These are phyloP conservation scores for Bombus polaris DNA, from an alignment of 1,140 invertebrate species.

Conservation along the genomic window DNA sequence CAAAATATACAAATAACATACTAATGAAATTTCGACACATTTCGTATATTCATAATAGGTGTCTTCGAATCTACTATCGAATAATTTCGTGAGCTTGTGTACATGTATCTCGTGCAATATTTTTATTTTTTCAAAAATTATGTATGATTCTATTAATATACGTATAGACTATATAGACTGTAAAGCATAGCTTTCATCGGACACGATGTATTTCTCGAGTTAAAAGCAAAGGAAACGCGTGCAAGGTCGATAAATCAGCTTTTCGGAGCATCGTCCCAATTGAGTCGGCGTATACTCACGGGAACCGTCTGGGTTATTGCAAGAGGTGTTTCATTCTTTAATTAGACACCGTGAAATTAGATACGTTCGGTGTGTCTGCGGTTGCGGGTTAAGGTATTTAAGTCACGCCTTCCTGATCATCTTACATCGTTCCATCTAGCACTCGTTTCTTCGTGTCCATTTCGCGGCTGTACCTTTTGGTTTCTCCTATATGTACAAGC, in stretches of 20 bases:
- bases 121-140: too few relatives aligned
- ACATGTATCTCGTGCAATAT: too few relatives aligned
- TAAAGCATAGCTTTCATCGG: background rate
- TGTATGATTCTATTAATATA: too few relatives aligned
- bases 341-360: conserved; percentile 46
- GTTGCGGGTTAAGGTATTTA: conserved; percentile 5
- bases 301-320: background rate
- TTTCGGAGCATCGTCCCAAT: background rate
- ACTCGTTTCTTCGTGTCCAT: background rate
- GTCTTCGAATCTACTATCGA: too few relatives aligned
- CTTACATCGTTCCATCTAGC: conserved; percentile 15
- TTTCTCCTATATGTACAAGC: background rate
- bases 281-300: background rate
- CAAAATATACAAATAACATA: too few relatives aligned
- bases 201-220: too few relatives aligned
- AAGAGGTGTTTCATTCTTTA: conserved; percentile 33
- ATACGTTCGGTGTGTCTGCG: conserved; percentile 18
- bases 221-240: background rate
- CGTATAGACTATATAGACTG: too few relatives aligned
- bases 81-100: too few relatives aligned
- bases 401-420: conserved; percentile 26
- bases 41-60: too few relatives aligned
- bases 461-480: background rate
- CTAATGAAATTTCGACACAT: too few relatives aligned
- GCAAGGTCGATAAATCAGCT: background rate